Conservation (phyloP, 2,113 vertebrate genomes). For the Stomatorhinus ivindoensis region DNA sequence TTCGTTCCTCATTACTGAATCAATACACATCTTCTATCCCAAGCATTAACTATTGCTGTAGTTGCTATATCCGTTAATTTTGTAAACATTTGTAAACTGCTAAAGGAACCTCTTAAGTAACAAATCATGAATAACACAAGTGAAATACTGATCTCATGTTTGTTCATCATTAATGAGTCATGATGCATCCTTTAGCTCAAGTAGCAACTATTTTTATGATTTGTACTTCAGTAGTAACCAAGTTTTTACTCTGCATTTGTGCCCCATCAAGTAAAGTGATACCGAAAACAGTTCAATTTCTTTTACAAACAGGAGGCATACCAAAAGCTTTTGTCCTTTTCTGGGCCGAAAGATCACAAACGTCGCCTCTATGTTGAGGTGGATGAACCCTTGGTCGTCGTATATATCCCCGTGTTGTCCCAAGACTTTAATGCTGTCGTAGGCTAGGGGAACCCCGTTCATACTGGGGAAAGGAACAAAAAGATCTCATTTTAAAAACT, state of each 20-base stretch:
- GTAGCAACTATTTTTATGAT: not conserved
- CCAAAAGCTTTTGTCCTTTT: slow-evolving; percentile 73
- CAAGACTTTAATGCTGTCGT: slow-evolving; percentile 74
- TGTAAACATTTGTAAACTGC: not conserved
- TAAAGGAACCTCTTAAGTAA: not conserved
- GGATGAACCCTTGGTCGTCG: slow-evolving; percentile 84
- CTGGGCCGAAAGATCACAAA: slow-evolving; percentile 81
- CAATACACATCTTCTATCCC: not conserved
- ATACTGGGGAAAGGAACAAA: slow-evolving; percentile 56
- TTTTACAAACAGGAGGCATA: slow-evolving; percentile 44
- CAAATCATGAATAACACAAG: not conserved
- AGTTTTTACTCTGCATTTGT: not conserved
- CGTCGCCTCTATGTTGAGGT: slow-evolving; percentile 80
- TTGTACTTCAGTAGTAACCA: not conserved
- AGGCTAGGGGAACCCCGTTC: slow-evolving; percentile 82
- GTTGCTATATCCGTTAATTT: not conserved
- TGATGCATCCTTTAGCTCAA: not conserved
- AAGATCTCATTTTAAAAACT: not conserved
- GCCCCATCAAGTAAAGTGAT: not conserved
- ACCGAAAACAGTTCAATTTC: not conserved
- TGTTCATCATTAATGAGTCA: not conserved
- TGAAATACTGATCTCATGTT: not conserved
- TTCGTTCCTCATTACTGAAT: not conserved
- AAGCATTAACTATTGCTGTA: not conserved
- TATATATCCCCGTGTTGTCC: slow-evolving; percentile 77